Evolutionary conservation across 1,140 invertebrate species (phyloP), one percentile per base, ranked within the genome.

Genomic region (Diachasma alloeum): DNA sequence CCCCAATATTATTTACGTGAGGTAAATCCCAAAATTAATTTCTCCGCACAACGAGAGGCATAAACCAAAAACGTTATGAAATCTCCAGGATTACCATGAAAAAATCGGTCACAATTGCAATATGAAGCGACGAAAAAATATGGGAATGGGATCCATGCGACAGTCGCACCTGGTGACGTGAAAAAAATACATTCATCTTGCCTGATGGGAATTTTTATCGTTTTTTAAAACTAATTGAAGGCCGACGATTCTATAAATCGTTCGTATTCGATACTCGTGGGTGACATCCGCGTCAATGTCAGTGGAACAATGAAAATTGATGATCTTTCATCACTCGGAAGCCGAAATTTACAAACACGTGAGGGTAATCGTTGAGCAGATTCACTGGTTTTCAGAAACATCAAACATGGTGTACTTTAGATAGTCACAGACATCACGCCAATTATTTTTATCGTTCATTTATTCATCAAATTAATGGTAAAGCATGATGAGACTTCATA

Each of bases 211-310:
- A 53, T 53, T 53, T 53, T 71, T 71, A 71, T 71, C 22, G 42
- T 22, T 44, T 22, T 71, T 71, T 44, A 22, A 48, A n/a, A 26
- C 22, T 46, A 48, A 71, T 46, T 46, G 19, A 46, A 4, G 46
- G 46, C 39, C 42, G 42, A 24, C 42, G 44, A 53, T 71, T 71
- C 9, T 22, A 71, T 71, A 24, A 48, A 10, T 46, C 59, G 59
- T 71, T 71, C 15, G 46, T 48, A 71, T 71, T 71, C 69, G 42
- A 71, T 71, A 71, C 42, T 71, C 69, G 42, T 71, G 9, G 59
- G 5, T 31, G 1, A 2, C 1, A 48, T 42, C 36, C 22, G 19
- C 42, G 59, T 63, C 59, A 63, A 63, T 63, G 59, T 31, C 59
- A 31, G 0, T 63, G 22, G 17, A 26, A 22, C 15, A 17, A 26